Evolutionary conservation across 2,113 vertebrate genomes (phyloP), one percentile per base, ranked within the genome.

Genomic region (Gallinago undulata): DNA sequence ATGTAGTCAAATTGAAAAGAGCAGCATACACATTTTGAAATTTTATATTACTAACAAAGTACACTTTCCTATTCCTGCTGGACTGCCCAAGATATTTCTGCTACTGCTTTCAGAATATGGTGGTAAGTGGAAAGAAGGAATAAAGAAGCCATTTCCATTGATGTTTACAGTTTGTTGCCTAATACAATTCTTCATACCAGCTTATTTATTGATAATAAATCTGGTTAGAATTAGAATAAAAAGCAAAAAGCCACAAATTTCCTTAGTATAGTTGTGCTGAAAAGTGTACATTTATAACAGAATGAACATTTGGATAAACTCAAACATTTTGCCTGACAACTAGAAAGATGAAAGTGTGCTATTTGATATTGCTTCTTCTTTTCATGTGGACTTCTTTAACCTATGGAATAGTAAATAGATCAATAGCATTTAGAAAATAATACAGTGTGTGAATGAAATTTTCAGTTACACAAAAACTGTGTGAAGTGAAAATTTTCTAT

Each of bases 1-100:
- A 91, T 89, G 59, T 59, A 96, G 89, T 76, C 62, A 80, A 93
- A 87, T 87, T 89, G 24, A 78, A 92, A 76, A 94, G 50, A 94
- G 19, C 6, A n/a, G 10, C 55, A 66, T 79, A 45, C 76, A 88
- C 7, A 76, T 91, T 97, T 92, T 62, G 51, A 96, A 96, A 91
- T 89, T 19, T 66, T 96, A 39, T 16, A 51, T 70, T 91, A 41
- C 35, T 91, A 55, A 93, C 43, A 70, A 75, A 93, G 62, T 75
- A 66, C 13, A 31, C 23, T 66, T 94, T 45, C 3, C 4, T 75
- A 89, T 91, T 91, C 73, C 62, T 88, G 87, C 57, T 3, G 4
- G 74, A 57, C 13, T 77, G 33, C 13, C 55, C 48, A 31, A 60
- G 14, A 77, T 92, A 45, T 39, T 7, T n/a, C n/a, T 82, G 50